Conservation (phyloP, 2,888 invertebrate genomes). For the Ceriagrion tenellum region DNA sequence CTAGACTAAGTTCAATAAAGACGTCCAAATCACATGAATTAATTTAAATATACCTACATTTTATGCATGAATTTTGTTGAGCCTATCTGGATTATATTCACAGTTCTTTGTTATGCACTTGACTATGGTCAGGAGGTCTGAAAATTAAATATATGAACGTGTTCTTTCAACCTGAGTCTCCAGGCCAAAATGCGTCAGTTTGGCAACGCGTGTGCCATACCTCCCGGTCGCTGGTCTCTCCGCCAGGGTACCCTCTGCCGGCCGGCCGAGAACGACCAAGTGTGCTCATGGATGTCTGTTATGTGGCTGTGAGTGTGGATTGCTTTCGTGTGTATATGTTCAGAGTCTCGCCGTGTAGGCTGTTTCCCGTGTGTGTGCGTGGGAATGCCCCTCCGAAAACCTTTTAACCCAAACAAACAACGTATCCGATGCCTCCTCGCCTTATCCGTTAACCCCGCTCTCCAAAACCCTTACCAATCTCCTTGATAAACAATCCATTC, state of each 20-base stretch:
- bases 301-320: neutral
- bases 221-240: neutral
- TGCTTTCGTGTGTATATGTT: too few species aligned
- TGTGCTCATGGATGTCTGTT: neutral
- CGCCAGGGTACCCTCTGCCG: neutral
- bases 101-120: too few species aligned
- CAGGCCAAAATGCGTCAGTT: neutral
- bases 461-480: too few species aligned
- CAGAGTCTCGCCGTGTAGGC: neutral
- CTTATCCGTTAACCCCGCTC: neutral
- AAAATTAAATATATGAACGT: too few species aligned
- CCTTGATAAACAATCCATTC: neutral
- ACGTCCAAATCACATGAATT: too few species aligned
- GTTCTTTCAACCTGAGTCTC: too few species aligned
- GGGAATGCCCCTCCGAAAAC: neutral
- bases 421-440: neutral
- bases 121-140: too few species aligned
- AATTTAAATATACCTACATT: too few species aligned
- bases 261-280: neutral
- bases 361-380: neutral
- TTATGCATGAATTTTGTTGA: too few species aligned
- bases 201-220: neutral
- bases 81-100: too few species aligned
- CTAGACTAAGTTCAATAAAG: too few species aligned
- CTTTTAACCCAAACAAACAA: constrained; percentile 54